These are phyloP conservation scores for Hyles euphorbiae DNA, from an alignment of 1,140 invertebrate species.

Conservation along the genomic window DNA sequence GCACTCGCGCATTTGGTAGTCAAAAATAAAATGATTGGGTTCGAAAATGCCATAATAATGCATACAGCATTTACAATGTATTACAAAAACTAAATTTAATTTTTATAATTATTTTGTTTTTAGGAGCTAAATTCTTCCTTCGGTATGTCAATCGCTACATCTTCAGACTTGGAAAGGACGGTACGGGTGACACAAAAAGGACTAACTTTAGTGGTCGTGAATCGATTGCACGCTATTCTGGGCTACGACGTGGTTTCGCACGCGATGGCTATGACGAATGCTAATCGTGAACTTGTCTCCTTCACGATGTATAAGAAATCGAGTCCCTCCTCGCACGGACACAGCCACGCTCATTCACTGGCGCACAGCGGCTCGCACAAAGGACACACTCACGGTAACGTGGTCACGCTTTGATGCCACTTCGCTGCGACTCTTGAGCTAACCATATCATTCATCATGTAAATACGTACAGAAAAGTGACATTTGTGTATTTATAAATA, in stretches of 20 bases:
- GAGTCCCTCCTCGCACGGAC: constrained; percentile 30
- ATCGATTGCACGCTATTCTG: constrained; percentile 57
- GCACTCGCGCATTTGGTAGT: too few species aligned
- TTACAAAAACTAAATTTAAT: not conserved
- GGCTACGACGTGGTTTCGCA: constrained; percentile 67
- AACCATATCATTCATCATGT: not conserved
- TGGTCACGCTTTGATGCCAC: constrained; percentile 50
- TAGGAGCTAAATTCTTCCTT: constrained; percentile 64
- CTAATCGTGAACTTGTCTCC: constrained; percentile 62
- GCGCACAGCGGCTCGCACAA: constrained; percentile 16
- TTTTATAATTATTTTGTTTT: constrained; percentile 16
- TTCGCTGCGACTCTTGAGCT: not conserved
- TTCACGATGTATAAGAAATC: constrained; percentile 70
- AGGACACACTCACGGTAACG: constrained; percentile 24
- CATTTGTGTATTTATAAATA: constrained; percentile 6
- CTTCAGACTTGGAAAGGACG: constrained; percentile 47
- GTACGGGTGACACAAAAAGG: constrained; percentile 61
- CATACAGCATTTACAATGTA: too few species aligned
- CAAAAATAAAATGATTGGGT: too few species aligned
- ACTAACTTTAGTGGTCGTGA: constrained; percentile 56
- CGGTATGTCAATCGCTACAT: constrained; percentile 43
- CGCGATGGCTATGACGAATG: constrained; percentile 69
- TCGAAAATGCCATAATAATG: too few species aligned
- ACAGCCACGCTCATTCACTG: constrained; percentile 31
- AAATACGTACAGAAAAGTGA: constrained; percentile 4